Evolutionary conservation across 2,888 invertebrate species (phyloP), one percentile per base, ranked within the genome.

Genomic region (Dendrolimus pini): DNA sequence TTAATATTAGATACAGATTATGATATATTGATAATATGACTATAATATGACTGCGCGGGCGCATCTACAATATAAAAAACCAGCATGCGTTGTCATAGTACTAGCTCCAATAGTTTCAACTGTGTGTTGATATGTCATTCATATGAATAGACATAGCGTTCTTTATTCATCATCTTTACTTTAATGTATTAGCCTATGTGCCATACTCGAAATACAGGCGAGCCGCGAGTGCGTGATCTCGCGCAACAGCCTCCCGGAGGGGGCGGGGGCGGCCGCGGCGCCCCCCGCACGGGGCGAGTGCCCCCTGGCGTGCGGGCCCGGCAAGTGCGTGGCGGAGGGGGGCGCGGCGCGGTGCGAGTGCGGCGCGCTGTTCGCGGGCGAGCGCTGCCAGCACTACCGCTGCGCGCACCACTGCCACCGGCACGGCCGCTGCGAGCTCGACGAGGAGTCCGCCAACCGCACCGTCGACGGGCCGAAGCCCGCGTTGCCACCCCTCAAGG

Each of bases 361-460:
- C 57, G 57, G 65, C 54, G 59, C 63, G 63, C 64, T 59, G 60
- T 95, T 92, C 58, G 56, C 59, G 58, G 95, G 95, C 14, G 82
- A 90, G 52, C 80, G 90, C 56, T 96, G 96, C 83, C 93, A 94
- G 75, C 92, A 92, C 70, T 94, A 93, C 78, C 91, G 93, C 58
- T 95, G 95, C 74, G 93, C 94, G 2, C 92, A 92, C 60, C 91
- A 93, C 75, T 95, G 95, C 71, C 85, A 94, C 74, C 92, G 93
- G 55, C 69, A 68, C 59, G 79, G 72, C 12, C 65, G 63, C 59
- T 79, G 80, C 70, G 61, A 54, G 56, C 61, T 71, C 54, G 67
- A 55, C 54, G n/a, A 55, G 55, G 54, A 53, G 18, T 47, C 7
- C 18, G 42, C 56, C 59, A 57, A 55, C 7, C 3, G 56, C 54